phyloP scores from a whole-genome alignment of 2,888 invertebrate species.

The Beris morrisii region DNA sequence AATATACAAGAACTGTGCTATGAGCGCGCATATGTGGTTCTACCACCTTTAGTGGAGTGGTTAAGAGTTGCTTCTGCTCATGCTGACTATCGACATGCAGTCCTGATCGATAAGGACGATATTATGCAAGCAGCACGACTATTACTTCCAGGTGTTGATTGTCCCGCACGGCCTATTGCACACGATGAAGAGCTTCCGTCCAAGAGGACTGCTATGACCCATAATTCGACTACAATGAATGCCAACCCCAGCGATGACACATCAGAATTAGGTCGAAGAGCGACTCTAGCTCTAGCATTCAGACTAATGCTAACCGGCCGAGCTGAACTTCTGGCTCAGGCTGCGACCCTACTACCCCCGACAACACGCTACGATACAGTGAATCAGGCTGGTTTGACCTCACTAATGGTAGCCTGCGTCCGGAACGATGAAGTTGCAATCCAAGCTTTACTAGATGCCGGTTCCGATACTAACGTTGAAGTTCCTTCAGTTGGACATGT shows the following conservation, averaged over 20 bases:
- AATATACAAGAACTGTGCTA: slow-evolving; percentile 75
- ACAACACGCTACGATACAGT: slow-evolving; percentile 73
- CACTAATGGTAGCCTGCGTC: slow-evolving; percentile 80
- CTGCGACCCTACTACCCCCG: slow-evolving; percentile 72
- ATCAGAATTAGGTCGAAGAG: slow-evolving; percentile 64
- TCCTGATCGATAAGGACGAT: slow-evolving; percentile 80
- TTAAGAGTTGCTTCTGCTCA: slow-evolving; percentile 80
- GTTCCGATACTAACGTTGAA: slow-evolving; percentile 81
- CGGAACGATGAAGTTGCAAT: slow-evolving; percentile 79
- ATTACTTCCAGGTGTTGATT: slow-evolving; percentile 85
- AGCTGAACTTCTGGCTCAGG: slow-evolving; percentile 75
- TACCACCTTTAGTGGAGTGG: slow-evolving; percentile 92
- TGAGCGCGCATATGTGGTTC: slow-evolving; percentile 82
- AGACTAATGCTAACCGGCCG: slow-evolving; percentile 79
- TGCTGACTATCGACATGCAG: slow-evolving; percentile 76
- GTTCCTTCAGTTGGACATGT: slow-evolving; percentile 60
- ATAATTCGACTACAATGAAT: slow-evolving; percentile 42
- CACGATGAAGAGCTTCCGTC: slow-evolving; percentile 59
- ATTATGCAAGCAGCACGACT: slow-evolving; percentile 85
- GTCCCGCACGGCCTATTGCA: slow-evolving; percentile 77
- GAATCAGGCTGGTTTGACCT: slow-evolving; percentile 78
- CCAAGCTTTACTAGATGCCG: slow-evolving; percentile 73
- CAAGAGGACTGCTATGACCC: slow-evolving; percentile 48
- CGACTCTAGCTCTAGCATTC: slow-evolving; percentile 76
- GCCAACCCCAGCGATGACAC: slow-evolving; percentile 50